These are phyloP conservation scores for Hydraecia micacea DNA, from an alignment of 2,888 invertebrate genomes.

Conservation along the genomic window DNA sequence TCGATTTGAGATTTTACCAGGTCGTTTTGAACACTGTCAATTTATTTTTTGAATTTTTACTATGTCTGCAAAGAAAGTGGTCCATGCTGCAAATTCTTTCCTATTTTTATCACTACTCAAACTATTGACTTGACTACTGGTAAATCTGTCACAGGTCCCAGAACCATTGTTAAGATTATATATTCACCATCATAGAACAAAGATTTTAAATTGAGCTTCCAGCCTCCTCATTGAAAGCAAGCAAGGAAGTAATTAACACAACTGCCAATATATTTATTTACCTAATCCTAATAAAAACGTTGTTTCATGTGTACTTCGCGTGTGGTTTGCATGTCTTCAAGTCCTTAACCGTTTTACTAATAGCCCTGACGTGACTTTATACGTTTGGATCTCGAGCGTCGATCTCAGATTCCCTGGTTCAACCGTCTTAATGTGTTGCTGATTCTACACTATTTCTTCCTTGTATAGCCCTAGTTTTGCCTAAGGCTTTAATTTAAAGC, in stretches of 20 bases:
- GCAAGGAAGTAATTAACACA: conserved; percentile 8
- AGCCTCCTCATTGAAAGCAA: neutral
- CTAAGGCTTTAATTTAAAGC: conserved; percentile 66
- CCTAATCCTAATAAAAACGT: conserved; percentile 37
- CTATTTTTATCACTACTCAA: neutral
- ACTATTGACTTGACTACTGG: neutral
- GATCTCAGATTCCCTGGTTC: conserved; percentile 76
- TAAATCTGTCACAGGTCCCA: neutral
- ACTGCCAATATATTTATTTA: neutral
- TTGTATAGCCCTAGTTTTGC: conserved; percentile 72
- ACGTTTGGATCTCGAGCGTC: conserved; percentile 80
- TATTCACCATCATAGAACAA: neutral
- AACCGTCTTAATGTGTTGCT: conserved; percentile 78
- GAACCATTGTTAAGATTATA: neutral
- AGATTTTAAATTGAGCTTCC: neutral
- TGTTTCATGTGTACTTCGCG: conserved; percentile 35
- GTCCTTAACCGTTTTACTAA: conserved; percentile 82
- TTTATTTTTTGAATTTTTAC: neutral
- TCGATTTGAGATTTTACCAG: neutral
- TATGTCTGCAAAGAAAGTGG: neutral
- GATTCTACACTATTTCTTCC: conserved; percentile 79
- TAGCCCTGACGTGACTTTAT: conserved; percentile 86
- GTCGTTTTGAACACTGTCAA: neutral
- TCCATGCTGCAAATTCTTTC: neutral
- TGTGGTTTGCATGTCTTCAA: conserved; percentile 80